Evolutionary conservation across 2,113 vertebrate genomes (phyloP).

Genomic region (Oryzias woworae): DNA sequence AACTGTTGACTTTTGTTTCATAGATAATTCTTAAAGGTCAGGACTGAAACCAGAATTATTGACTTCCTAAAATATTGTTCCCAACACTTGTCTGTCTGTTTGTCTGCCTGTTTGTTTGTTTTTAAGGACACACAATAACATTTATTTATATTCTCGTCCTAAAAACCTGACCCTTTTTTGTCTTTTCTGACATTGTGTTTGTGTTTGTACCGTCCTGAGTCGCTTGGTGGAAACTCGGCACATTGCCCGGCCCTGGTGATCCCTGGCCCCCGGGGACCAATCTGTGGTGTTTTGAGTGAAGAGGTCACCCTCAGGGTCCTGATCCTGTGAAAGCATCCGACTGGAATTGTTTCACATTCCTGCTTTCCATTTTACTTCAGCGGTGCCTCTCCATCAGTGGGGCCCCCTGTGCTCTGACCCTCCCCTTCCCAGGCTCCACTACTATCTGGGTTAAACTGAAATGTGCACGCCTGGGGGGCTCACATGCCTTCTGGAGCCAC

Average conservation of each 20-base stretch:
- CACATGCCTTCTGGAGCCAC: constrained; percentile 28
- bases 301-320: constrained; percentile 58
- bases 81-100: too few relatives aligned
- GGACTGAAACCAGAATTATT: too few relatives aligned
- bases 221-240: not conserved
- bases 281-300: constrained; percentile 56
- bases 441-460: constrained; percentile 54
- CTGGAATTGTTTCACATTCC: constrained; percentile 36
- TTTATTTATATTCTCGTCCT: not conserved
- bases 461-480: constrained; percentile 32
- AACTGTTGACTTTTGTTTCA: too few relatives aligned
- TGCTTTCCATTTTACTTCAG: constrained; percentile 40
- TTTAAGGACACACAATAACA: not conserved
- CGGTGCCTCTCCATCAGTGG: constrained; percentile 27
- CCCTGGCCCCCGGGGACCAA: constrained; percentile 59
- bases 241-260: constrained; percentile 25
- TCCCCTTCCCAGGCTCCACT: constrained; percentile 2
- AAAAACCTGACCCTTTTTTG: not conserved
- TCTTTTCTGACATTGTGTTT: not conserved
- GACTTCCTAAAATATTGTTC: too few relatives aligned
- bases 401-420: not conserved
- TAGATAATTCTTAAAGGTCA: too few relatives aligned
- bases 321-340: constrained; percentile 41
- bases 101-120: too few relatives aligned
- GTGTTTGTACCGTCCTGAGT: not conserved